These are phyloP conservation scores for Epizoanthus rinbou DNA, from an alignment of 92 coral and sea anemone species.

Conservation along the genomic window DNA sequence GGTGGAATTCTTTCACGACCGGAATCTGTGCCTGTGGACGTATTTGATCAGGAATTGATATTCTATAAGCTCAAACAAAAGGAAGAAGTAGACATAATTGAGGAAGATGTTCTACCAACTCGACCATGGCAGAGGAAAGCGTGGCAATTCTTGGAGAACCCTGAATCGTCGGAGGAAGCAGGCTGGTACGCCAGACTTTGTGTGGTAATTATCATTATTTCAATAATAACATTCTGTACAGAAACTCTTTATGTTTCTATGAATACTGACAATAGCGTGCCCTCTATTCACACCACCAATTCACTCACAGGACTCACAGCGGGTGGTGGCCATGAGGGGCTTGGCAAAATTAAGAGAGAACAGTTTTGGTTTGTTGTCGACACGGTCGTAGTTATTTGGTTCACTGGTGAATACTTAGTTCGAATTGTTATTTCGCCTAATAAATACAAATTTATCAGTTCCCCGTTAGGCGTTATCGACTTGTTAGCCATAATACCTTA, in stretches of 20 bases:
- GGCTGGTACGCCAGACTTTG: slow-evolving; percentile 68
- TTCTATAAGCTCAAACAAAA: slow-evolving; percentile 75
- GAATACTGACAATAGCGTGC: slow-evolving; percentile 9
- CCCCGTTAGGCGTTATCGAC: slow-evolving; percentile 83
- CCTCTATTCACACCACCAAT: slow-evolving; percentile 27
- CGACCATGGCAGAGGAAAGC: slow-evolving; percentile 64
- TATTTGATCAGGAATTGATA: slow-evolving; percentile 82
- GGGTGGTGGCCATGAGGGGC: background rate
- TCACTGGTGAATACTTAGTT: slow-evolving; percentile 72
- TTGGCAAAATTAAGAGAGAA: slow-evolving; percentile 41
- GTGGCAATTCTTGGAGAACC: slow-evolving; percentile 82
- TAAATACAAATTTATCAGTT: slow-evolving; percentile 60
- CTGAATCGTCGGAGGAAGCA: slow-evolving; percentile 78
- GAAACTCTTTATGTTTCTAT: slow-evolving; percentile 67
- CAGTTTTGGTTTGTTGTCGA: slow-evolving; percentile 85
- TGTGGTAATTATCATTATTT: slow-evolving; percentile 65
- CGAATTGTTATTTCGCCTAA: slow-evolving; percentile 75
- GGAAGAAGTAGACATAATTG: background rate
- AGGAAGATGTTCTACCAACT: slow-evolving; percentile 39
- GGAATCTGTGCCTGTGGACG: slow-evolving; percentile 75
- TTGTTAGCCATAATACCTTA: slow-evolving; percentile 85
- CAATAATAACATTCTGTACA: slow-evolving; percentile 77
- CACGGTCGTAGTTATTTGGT: slow-evolving; percentile 83
- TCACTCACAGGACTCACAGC: background rate
- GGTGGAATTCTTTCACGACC: slow-evolving; percentile 93